These are phyloP conservation scores for Saccostrea echinata DNA, from an alignment of 1,140 invertebrate species.

Conservation along the genomic window DNA sequence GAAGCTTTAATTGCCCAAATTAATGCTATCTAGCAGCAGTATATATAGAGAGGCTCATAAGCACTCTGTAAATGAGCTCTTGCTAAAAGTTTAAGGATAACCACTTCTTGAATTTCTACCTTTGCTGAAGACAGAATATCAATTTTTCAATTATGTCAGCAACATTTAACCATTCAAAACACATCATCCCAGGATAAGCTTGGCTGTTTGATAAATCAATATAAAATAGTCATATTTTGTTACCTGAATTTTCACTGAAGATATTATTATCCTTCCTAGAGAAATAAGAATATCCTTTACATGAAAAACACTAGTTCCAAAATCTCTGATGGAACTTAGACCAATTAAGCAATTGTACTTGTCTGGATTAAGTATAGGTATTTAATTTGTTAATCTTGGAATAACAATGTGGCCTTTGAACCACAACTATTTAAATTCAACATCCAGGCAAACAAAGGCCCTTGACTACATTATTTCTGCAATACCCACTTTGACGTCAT, in stretches of 20 bases:
- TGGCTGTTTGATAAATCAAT: conserved; percentile 4
- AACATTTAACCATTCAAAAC: too few relatives aligned
- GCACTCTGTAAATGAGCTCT: too few relatives aligned
- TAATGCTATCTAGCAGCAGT: background rate
- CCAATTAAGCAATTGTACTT: background rate
- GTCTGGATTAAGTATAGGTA: conserved; percentile 2
- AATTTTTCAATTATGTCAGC: conserved; percentile 11
- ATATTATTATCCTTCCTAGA: conserved; percentile 4
- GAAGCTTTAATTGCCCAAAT: background rate
- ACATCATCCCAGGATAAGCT: background rate
- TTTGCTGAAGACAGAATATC: background rate
- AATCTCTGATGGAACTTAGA: background rate
- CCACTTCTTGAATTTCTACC: too few relatives aligned
- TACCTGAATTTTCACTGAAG: conserved; percentile 7
- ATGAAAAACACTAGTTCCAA: background rate
- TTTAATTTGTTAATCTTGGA: conserved; percentile 15
- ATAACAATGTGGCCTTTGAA: conserved; percentile 10
- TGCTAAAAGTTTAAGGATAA: too few relatives aligned
- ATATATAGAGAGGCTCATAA: too few relatives aligned
- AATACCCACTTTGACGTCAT: conserved; percentile 34
- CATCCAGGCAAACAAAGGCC: conserved; percentile 24
- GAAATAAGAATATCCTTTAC: conserved; percentile 6
- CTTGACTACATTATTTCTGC: conserved; percentile 31
- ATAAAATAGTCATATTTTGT: conserved; percentile 24
- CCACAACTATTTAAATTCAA: conserved; percentile 2